These are phyloP conservation scores for Tachystola acroxantha DNA, from an alignment of 2,888 invertebrate species.

Conservation along the genomic window DNA sequence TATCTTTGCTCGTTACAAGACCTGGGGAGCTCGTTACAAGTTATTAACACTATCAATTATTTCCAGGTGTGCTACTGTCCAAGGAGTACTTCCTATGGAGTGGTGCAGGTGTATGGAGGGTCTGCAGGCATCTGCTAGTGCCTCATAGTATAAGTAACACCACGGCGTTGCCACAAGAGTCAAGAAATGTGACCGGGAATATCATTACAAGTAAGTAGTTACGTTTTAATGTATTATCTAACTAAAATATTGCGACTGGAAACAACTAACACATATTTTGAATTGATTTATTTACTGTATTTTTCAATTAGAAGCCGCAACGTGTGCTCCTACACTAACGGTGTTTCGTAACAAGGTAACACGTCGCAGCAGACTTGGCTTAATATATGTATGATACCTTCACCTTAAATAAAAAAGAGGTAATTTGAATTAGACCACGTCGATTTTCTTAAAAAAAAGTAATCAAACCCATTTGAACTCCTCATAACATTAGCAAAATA, in stretches of 20 bases:
- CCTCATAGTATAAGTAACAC: constrained; percentile 32
- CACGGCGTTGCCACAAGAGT: constrained; percentile 32
- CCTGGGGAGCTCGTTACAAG: constrained; percentile 12
- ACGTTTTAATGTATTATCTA: neutral
- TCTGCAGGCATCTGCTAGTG: constrained; percentile 70
- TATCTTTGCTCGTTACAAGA: no score
- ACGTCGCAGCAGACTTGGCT: no score
- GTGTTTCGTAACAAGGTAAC: no score
- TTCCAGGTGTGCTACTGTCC: constrained; percentile 76
- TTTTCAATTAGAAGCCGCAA: no score
- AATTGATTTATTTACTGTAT: no score
- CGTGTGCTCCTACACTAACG: no score
- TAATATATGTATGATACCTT: no score
- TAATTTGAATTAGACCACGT: no score
- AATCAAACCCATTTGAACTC: no score
- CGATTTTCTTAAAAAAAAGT: no score
- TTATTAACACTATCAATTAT: constrained; percentile 25
- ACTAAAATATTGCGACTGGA: neutral
- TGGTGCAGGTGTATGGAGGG: constrained; percentile 84
- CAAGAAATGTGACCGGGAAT: constrained; percentile 34
- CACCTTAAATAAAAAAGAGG: no score
- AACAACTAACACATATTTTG: neutral
- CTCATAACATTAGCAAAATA: no score
- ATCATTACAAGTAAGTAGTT: constrained; percentile 43
- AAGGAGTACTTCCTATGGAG: constrained; percentile 81